Evolutionary conservation across 2,113 vertebrate genomes (phyloP).

Genomic region (Dipodomys spectabilis): DNA sequence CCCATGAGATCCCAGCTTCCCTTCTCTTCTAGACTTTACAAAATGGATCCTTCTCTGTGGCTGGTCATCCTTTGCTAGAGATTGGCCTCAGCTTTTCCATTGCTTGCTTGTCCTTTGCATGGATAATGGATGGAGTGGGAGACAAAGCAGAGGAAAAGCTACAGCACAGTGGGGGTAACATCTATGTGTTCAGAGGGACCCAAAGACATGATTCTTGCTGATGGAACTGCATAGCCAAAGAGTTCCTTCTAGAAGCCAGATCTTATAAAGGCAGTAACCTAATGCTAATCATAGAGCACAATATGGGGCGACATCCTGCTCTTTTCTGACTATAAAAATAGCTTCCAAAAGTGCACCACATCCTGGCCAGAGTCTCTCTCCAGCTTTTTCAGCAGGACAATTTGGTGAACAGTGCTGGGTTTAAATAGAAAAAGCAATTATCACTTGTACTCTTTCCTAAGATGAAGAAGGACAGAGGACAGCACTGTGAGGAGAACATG

Average conservation of each 20-base stretch:
- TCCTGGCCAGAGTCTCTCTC: background rate
- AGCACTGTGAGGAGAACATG: background rate
- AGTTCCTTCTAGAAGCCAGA: too few relatives aligned
- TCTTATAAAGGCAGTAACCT: background rate
- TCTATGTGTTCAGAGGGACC: too few relatives aligned
- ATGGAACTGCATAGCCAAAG: too few relatives aligned
- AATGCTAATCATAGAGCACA: too few relatives aligned
- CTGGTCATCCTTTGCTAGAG: constrained; percentile 84
- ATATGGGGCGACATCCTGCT: too few relatives aligned
- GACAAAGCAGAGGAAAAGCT: constrained; percentile 88
- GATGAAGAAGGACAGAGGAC: background rate
- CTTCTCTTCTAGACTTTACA: constrained; percentile 59
- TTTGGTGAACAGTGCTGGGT: background rate
- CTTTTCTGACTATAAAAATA: background rate
- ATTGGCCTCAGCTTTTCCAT: constrained; percentile 83
- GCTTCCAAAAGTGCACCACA: background rate
- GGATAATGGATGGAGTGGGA: constrained; percentile 92
- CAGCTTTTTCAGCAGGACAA: background rate
- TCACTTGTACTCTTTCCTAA: background rate
- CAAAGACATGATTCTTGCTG: too few relatives aligned
- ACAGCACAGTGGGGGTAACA: constrained; percentile 85
- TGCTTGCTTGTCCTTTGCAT: constrained; percentile 85
- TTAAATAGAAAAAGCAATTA: background rate
- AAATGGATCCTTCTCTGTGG: constrained; percentile 78
- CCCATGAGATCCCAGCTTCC: background rate